Percentiles rank a stretch among this genome's conserved stretches.
phyloP scores from a whole-genome alignment of 2,797 vertebrate species.

The Muscicapa striata region DNA sequence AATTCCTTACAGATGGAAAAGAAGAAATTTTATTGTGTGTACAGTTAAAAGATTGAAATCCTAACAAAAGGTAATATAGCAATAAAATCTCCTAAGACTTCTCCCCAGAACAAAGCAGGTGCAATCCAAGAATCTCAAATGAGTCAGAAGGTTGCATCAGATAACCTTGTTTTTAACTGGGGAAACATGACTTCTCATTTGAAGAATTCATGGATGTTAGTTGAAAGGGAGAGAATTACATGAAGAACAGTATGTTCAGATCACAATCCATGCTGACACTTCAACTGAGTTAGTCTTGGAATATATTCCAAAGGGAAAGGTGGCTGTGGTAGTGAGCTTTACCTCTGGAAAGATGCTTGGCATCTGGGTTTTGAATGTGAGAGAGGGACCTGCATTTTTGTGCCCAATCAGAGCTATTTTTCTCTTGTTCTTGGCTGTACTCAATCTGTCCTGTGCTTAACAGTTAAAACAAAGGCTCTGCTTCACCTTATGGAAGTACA shows the following conservation, averaged over 20 bases:
- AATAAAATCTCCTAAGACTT: background rate
- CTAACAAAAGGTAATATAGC: background rate
- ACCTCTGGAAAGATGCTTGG: background rate
- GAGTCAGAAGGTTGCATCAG: background rate
- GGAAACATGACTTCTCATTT: background rate
- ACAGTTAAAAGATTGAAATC: background rate
- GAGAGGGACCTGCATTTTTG: background rate
- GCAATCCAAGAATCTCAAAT: background rate
- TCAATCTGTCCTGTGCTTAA: background rate
- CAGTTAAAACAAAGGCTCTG: background rate
- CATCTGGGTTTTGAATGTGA: background rate
- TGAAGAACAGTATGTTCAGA: background rate
- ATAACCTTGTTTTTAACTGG: background rate
- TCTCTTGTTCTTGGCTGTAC: background rate
- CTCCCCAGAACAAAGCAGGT: background rate
- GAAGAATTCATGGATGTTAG: background rate
- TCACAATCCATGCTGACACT: too few species aligned
- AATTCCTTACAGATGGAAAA: background rate
- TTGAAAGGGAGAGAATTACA: background rate
- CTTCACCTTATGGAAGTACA: background rate
- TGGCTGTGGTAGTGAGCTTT: rapidly evolving
- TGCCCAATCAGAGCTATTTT: background rate
- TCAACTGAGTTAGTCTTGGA: rapidly evolving
- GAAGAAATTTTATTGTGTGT: background rate
- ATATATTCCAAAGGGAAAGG: background rate